These are phyloP conservation scores for Dasysyrphus albostriatus DNA, from an alignment of 2,888 invertebrate genomes.

Conservation along the genomic window DNA sequence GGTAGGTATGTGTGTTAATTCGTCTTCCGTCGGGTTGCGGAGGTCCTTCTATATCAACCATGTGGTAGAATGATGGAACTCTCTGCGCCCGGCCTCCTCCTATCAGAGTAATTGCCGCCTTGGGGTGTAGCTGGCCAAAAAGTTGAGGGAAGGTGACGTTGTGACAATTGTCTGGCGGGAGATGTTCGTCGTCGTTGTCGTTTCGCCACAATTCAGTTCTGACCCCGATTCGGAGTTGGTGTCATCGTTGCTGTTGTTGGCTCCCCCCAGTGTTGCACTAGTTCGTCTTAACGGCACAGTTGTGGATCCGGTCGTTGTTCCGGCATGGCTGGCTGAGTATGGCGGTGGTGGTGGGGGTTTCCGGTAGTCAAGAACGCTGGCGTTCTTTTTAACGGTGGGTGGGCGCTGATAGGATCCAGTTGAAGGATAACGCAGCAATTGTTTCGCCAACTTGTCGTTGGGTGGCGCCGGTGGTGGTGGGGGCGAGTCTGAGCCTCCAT, in stretches of 20 bases:
- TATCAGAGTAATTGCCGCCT: slow-evolving; percentile 79
- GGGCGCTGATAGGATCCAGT: slow-evolving; percentile 70
- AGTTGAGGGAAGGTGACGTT: slow-evolving; percentile 79
- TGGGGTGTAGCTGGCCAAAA: slow-evolving; percentile 78
- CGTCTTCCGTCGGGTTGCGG: slow-evolving; percentile 29
- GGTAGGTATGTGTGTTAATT: slow-evolving; percentile 4
- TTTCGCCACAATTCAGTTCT: slow-evolving; percentile 57
- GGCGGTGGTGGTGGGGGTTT: slow-evolving; percentile 79
- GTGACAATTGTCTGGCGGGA: slow-evolving; percentile 79
- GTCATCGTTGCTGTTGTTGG: slow-evolving; percentile 43
- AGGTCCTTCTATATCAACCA: slow-evolving; percentile 65
- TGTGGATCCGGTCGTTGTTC: slow-evolving; percentile 52
- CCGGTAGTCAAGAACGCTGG: slow-evolving; percentile 77
- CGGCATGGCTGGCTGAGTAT: slow-evolving; percentile 77
- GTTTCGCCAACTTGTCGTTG: slow-evolving; percentile 64
- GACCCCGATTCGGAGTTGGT: slow-evolving; percentile 57
- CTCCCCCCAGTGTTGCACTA: slow-evolving; percentile 52
- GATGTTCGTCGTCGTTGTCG: slow-evolving; percentile 41
- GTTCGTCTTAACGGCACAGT: slow-evolving; percentile 68
- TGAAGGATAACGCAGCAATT: slow-evolving; percentile 72
- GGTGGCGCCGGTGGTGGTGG: slow-evolving; percentile 73
- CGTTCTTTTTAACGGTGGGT: slow-evolving; percentile 73
- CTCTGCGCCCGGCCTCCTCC: slow-evolving; percentile 64
- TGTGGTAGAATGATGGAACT: slow-evolving; percentile 72
- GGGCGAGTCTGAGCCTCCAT: slow-evolving; percentile 67